Evolutionary conservation across 2,797 vertebrate genomes (phyloP).

Genomic region (Enteromius fasciolatus): DNA sequence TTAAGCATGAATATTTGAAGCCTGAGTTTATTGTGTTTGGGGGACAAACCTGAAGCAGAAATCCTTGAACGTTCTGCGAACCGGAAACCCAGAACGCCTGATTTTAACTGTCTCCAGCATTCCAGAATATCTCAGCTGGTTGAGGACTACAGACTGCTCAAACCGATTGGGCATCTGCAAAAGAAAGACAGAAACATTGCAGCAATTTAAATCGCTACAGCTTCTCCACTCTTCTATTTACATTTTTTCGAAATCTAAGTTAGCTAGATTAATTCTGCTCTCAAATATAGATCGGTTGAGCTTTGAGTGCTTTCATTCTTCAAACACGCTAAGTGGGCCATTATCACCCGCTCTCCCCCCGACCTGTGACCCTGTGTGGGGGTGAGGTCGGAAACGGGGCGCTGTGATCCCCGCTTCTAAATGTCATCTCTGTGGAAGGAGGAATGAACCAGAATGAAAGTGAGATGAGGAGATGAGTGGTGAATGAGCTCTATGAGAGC

Average conservation of each 20-base stretch:
- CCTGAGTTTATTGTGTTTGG: background rate
- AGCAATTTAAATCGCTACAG: background rate
- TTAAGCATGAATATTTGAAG: background rate
- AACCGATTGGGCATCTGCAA: constrained; percentile 92
- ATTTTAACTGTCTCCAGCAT: constrained; percentile 97
- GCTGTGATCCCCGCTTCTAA: constrained; percentile 53
- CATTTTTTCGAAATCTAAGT: constrained; percentile 2
- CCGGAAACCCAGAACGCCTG: constrained; percentile 88
- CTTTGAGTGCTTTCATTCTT: constrained; percentile 42
- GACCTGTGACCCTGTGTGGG: constrained; percentile 53
- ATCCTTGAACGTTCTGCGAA: constrained; percentile 89
- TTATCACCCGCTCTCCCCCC: constrained; percentile 30
- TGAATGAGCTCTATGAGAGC: constrained; percentile 71
- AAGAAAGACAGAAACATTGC: background rate
- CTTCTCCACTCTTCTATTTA: background rate
- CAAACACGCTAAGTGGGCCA: constrained; percentile 36
- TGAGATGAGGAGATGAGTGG: constrained; percentile 44
- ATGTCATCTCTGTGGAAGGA: constrained; percentile 69
- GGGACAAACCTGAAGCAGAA: constrained; percentile 86
- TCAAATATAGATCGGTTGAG: constrained; percentile 29
- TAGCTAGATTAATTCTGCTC: constrained; percentile 9
- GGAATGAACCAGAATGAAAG: constrained; percentile 47
- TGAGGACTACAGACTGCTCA: constrained; percentile 92
- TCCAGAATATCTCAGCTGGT: constrained; percentile 95
- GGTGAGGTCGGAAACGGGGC: constrained; percentile 52